phyloP scores from a whole-genome alignment of 2,888 invertebrate genomes.

The Lasioglossum zephyrum region DNA sequence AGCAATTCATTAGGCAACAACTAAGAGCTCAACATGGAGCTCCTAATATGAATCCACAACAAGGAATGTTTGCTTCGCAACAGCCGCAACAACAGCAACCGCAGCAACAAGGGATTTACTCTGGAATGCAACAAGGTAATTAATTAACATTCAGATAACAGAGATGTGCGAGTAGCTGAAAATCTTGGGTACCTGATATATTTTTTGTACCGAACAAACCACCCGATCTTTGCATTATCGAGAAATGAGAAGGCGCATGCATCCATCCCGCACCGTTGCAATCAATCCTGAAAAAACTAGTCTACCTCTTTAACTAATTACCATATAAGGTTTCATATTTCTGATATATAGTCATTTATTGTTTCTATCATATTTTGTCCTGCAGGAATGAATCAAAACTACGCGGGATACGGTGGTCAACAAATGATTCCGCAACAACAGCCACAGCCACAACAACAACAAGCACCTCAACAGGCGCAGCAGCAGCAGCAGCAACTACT shows the following conservation, averaged over 20 bases:
- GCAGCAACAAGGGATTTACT: conserved; percentile 85
- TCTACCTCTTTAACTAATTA: not conserved
- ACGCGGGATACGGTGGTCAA: conserved; percentile 87
- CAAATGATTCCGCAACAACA: conserved; percentile 83
- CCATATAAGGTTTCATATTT: not conserved
- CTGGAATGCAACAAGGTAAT: conserved; percentile 87
- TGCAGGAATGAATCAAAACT: conserved; percentile 87
- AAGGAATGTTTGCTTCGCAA: conserved; percentile 85
- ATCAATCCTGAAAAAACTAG: too few relatives aligned
- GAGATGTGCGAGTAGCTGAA: not conserved
- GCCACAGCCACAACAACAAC: conserved; percentile 73
- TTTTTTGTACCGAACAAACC: too few relatives aligned
- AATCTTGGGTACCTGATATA: not conserved
- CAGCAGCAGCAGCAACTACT: conserved; percentile 84
- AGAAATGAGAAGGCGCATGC: too few relatives aligned
- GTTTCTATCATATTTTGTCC: not conserved
- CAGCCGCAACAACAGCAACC: conserved; percentile 84
- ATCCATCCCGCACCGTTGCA: too few relatives aligned
- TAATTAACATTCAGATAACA: not conserved
- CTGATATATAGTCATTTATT: not conserved
- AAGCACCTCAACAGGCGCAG: conserved; percentile 84
- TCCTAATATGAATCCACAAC: conserved; percentile 84
- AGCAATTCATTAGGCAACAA: conserved; percentile 84
- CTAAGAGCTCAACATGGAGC: conserved; percentile 82
- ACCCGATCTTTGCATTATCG: too few relatives aligned